Conservation (phyloP, 2,797 vertebrate genomes). For the Spondyliosoma cantharus region DNA sequence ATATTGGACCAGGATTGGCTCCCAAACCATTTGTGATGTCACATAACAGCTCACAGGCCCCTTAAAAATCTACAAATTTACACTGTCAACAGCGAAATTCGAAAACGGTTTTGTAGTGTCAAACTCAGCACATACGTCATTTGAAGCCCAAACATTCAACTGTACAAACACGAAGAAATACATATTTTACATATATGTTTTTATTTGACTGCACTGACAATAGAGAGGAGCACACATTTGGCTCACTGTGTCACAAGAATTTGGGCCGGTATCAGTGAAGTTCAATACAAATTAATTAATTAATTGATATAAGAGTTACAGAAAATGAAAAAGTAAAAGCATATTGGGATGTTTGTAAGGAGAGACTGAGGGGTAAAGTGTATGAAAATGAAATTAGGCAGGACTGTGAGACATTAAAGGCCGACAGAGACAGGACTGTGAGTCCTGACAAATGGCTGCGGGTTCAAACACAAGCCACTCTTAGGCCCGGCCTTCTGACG, state of each 20-base stretch:
- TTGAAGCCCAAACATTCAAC: no score
- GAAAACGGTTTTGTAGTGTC: no score
- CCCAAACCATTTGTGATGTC: no score
- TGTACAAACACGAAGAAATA: no score
- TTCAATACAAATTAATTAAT: background rate
- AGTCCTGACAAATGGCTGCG: slow-evolving; percentile 67
- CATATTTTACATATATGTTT: no score
- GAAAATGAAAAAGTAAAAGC: slow-evolving; percentile 32
- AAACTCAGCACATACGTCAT: no score
- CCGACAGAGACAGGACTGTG: slow-evolving; percentile 62
- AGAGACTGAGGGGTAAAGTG: slow-evolving; percentile 4
- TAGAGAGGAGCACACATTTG: background rate
- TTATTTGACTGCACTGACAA: background rate
- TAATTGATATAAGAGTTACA: slow-evolving; percentile 1
- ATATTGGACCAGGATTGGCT: no score
- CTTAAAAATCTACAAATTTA: no score
- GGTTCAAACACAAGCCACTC: slow-evolving; percentile 79
- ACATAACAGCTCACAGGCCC: no score
- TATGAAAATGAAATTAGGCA: slow-evolving; percentile 48
- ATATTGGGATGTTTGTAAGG: slow-evolving; percentile 16
- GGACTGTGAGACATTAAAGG: slow-evolving; percentile 37
- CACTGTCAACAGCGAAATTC: no score
- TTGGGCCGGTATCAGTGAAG: background rate
- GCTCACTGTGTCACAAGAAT: background rate
- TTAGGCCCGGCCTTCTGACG: slow-evolving; percentile 74